Evolutionary conservation across 2,888 invertebrate species (phyloP), one percentile per base, ranked within the genome.

Genomic region (Caenorhabditis zanzibari): DNA sequence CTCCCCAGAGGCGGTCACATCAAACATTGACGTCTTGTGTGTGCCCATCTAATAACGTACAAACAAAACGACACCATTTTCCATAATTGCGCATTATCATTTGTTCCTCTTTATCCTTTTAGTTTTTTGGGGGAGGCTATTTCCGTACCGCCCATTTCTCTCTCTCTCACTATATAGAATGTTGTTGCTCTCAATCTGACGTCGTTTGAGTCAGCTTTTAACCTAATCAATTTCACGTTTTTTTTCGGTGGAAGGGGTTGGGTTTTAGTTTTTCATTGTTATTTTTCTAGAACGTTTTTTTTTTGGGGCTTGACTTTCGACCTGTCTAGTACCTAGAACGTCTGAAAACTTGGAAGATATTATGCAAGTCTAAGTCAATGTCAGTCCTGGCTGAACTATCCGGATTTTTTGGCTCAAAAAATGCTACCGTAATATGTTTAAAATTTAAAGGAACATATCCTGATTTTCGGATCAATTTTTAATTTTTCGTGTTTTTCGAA

Each of bases 21-120:
- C 69, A 77, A 77, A 76, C 16, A 49, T 14, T 32, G 28, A 44
- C 47, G n/a, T 35, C 26, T 44, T 44, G 32, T 76, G 54, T 58
- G 28, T 68, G 26, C 47, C 19, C 52, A 9, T 12, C 52, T 47
- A 22, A 26, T 38, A n/a, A 12, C 38, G 10, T 38, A 47, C 47
- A 47, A 16, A 47, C 47, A 47, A 47, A 47, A 47, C 47, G 5
- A 28, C n/a, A 47, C 58, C 2, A n/a, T 38, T 16, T n/a, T 44
- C 47, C 38, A 69, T 63, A 77, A 77, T 77, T 77, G 63, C 68
- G 63, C 52, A 56, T n/a, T 10, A 19, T 69, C 41, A 24, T 69
- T 77, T 69, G 52, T 76, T 69, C 38, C 56, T 58, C 44, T 35
- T 58, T 54, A 1, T 58, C 26, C 24, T 10, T 28, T n/a, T 32